phyloP scores from a whole-genome alignment of 2,888 invertebrate species.

The Geotrupes spiniger region DNA sequence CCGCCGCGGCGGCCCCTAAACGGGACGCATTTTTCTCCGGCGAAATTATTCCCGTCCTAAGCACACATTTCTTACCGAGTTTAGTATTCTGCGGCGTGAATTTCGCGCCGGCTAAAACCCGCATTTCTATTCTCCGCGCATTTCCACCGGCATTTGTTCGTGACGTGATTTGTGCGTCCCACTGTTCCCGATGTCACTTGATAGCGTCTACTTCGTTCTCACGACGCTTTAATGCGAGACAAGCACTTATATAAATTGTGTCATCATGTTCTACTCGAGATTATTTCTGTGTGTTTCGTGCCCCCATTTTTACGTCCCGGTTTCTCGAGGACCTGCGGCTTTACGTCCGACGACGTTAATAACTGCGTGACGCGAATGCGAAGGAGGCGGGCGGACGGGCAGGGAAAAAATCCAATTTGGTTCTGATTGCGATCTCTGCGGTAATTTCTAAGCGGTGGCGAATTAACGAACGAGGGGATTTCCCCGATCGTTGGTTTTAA shows the following conservation, averaged over 20 bases:
- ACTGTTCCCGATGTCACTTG: constrained; percentile 42
- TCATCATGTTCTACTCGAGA: constrained; percentile 45
- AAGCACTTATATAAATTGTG: constrained; percentile 48
- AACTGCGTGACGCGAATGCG: too few species aligned
- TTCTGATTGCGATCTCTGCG: too few species aligned
- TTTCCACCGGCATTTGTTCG: constrained; percentile 49
- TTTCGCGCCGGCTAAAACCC: constrained; percentile 44
- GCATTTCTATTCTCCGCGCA: constrained; percentile 49
- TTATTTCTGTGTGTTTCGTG: constrained; percentile 38
- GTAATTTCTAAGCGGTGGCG: too few species aligned
- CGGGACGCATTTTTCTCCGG: constrained; percentile 45
- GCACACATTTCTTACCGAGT: constrained; percentile 48
- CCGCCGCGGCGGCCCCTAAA: constrained; percentile 38
- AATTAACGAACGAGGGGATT: too few species aligned
- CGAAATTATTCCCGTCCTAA: constrained; percentile 47
- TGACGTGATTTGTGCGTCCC: constrained; percentile 51
- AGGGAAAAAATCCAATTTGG: too few species aligned
- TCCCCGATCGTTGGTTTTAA: too few species aligned
- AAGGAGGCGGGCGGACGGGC: too few species aligned
- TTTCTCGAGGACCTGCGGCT: too few species aligned
- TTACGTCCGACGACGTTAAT: too few species aligned
- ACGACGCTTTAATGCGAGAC: constrained; percentile 45
- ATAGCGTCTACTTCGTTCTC: constrained; percentile 44
- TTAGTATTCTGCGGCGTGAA: constrained; percentile 46
- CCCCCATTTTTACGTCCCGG: too few species aligned